Conservation (phyloP, 2,888 invertebrate genomes). For the Monopis laevigella region DNA sequence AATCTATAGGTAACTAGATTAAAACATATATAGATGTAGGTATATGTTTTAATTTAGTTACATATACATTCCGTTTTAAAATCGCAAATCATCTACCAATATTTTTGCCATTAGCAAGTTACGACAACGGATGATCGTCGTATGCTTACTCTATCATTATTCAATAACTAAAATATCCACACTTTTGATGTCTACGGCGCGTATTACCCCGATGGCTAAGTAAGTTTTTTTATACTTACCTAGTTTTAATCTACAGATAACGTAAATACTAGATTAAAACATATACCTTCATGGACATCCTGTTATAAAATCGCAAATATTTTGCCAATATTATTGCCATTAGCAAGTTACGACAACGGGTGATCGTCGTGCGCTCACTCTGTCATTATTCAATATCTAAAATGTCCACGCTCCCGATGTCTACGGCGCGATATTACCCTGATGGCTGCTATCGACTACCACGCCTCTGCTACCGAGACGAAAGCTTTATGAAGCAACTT, state of each 20-base stretch:
- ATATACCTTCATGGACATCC: too few species aligned
- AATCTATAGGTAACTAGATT: too few species aligned
- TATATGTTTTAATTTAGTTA: too few species aligned
- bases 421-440: constrained; percentile 14
- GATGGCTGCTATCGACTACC: constrained; percentile 13
- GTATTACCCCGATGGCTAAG: constrained; percentile 14
- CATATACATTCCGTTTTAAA: too few species aligned
- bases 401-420: constrained; percentile 19
- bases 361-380: constrained; percentile 18
- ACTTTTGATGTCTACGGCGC: constrained; percentile 11
- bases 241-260: too few species aligned
- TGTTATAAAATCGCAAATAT: constrained; percentile 6
- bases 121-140: constrained; percentile 9
- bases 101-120: constrained; percentile 7
- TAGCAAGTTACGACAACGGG: constrained; percentile 8
- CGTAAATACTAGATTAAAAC: too few species aligned
- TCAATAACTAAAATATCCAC: constrained; percentile 28
- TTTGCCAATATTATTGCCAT: constrained; percentile 3
- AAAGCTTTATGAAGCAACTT: constrained; percentile 10
- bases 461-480: constrained; percentile 9
- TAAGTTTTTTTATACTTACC: too few species aligned
- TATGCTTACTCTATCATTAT: constrained; percentile 30
- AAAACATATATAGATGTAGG: too few species aligned
- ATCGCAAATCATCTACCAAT: constrained; percentile 2
- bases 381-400: constrained; percentile 36